A percentile compares a stretch with the other conserved stretches of the same genome.
These are phyloP conservation scores for Caretta caretta DNA, from an alignment of 2,113 vertebrate genomes.

Conservation along the genomic window DNA sequence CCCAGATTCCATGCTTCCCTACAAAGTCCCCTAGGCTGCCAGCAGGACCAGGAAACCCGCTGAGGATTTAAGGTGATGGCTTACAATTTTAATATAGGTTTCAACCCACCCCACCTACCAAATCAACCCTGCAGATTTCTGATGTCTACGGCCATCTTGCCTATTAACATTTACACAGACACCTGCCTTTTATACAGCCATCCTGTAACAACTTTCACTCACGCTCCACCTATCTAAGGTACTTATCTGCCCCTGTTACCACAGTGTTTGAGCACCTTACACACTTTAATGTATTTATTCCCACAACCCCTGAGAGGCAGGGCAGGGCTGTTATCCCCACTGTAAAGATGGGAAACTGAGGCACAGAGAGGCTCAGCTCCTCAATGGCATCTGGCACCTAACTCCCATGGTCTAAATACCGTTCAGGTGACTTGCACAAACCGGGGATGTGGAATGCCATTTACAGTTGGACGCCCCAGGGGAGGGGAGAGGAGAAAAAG, in stretches of 20 bases:
- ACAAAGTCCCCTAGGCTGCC: no score
- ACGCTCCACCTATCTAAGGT: neutral
- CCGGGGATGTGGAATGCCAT: neutral
- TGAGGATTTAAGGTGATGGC: no score
- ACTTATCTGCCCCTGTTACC: neutral
- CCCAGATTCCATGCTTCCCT: no score
- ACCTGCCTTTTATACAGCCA: no score
- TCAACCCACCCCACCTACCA: no score
- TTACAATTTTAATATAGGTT: no score
- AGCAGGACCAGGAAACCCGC: no score
- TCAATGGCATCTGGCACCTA: neutral
- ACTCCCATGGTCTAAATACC: neutral
- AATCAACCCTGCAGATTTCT: no score
- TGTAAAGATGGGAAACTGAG: neutral
- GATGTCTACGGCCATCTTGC: no score
- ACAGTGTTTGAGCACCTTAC: neutral
- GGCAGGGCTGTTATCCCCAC: neutral
- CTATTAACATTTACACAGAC: no score
- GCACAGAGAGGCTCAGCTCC: neutral
- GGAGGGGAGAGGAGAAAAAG: no score
- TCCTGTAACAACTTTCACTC: neutral
- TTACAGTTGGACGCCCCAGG: no score
- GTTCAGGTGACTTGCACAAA: neutral
- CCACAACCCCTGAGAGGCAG: neutral
- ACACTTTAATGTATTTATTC: neutral